Percentiles rank a stretch among this genome's conserved stretches.
Conservation (phyloP, 2,888 invertebrate species). For the Piscicola geometra region DNA sequence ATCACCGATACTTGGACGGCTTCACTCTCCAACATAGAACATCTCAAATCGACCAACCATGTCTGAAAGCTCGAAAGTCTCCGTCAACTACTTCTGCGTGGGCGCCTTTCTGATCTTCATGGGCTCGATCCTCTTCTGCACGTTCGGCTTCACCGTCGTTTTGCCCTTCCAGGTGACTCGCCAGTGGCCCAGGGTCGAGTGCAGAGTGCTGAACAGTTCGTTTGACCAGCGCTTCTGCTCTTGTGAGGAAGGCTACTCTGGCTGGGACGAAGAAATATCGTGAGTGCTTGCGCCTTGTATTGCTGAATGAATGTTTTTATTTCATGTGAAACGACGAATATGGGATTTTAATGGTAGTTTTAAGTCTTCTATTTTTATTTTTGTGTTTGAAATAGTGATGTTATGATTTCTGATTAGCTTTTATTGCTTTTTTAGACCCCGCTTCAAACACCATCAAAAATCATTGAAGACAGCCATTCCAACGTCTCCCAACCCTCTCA, state of each 20-base stretch:
- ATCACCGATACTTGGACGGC: too few relatives aligned
- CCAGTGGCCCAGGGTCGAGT: constrained; percentile 37
- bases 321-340: too few relatives aligned
- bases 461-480: too few relatives aligned
- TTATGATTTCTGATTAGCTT: too few relatives aligned
- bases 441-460: too few relatives aligned
- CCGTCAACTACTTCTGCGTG: constrained; percentile 41
- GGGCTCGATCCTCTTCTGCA: constrained; percentile 41
- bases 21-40: too few relatives aligned
- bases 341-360: too few relatives aligned
- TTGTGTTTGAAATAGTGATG: too few relatives aligned
- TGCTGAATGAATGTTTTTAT: too few relatives aligned
- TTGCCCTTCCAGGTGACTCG: constrained; percentile 41
- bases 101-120: constrained; percentile 42
- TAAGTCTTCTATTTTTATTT: too few relatives aligned
- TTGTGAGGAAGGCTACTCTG: constrained; percentile 39
- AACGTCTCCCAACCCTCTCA: not conserved
- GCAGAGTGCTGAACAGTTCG: constrained; percentile 39
- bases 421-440: too few relatives aligned
- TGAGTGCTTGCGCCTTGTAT: too few relatives aligned
- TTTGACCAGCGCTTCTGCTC: constrained; percentile 38
- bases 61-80: constrained; percentile 37
- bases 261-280: constrained; percentile 20
- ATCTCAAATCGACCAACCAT: constrained; percentile 21
- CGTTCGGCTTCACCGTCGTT: constrained; percentile 42